These are phyloP conservation scores for Bubo blakistoni DNA, from an alignment of 2,113 vertebrate species.

Conservation along the genomic window DNA sequence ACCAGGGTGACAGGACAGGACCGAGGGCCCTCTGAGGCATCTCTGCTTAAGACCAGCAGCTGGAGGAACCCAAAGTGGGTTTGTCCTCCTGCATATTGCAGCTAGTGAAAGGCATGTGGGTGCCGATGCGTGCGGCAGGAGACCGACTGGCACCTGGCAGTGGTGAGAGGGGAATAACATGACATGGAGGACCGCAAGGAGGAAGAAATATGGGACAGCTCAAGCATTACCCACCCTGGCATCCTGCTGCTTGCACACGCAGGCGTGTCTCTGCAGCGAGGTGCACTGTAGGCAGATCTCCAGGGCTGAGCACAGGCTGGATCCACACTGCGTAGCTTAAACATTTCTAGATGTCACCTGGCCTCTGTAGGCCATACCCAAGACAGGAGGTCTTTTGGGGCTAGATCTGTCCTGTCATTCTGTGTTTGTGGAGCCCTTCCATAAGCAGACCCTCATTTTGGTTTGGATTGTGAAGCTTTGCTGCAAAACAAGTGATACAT, in stretches of 20 bases:
- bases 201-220: background rate
- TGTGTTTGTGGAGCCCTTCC: background rate
- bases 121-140: fast-evolving
- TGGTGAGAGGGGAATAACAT: background rate
- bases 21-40: background rate
- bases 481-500: background rate
- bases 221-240: background rate
- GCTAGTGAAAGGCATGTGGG: background rate
- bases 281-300: background rate
- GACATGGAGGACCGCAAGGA: fast-evolving
- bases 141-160: fast-evolving
- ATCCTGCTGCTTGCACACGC: background rate
- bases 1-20: background rate
- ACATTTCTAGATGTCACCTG: background rate
- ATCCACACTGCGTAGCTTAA: fast-evolving
- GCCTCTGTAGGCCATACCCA: background rate
- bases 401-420: background rate
- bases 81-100: background rate
- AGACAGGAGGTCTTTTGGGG: background rate
- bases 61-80: background rate
- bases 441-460: background rate
- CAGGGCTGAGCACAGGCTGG: background rate
- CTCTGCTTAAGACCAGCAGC: background rate
- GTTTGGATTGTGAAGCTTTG: background rate
- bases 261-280: background rate